A percentile compares a stretch with the other conserved stretches of the same genome.
These are phyloP conservation scores for Eueremaeus valkanovi DNA, from an alignment of 2,888 invertebrate genomes.

Conservation along the genomic window DNA sequence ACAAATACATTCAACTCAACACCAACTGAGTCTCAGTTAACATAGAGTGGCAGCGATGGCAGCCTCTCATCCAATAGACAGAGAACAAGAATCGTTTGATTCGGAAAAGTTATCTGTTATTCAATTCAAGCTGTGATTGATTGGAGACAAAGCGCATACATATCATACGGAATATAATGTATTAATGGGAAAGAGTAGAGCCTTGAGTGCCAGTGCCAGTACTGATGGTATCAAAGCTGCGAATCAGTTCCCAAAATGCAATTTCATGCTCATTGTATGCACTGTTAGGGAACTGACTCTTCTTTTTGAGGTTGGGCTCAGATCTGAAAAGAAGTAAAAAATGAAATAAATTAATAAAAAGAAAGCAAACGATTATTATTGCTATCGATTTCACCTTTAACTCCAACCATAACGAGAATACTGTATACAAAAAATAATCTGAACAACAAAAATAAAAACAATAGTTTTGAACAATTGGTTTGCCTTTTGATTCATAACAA, in stretches of 20 bases:
- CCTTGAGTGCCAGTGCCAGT: not conserved
- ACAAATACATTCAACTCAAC: not conserved
- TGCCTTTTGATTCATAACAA: not conserved
- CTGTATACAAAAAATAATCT: not conserved
- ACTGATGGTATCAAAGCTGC: conserved; percentile 2
- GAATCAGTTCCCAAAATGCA: conserved; percentile 17
- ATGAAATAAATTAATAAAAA: not conserved
- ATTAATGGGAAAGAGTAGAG: not conserved
- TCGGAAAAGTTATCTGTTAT: conserved; percentile 3
- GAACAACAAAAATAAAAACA: not conserved
- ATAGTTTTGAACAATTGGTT: not conserved
- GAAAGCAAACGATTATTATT: not conserved
- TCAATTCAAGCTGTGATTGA: conserved; percentile 20
- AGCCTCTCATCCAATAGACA: too few relatives aligned
- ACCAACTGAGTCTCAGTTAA: too few relatives aligned
- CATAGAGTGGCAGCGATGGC: too few relatives aligned
- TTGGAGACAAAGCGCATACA: not conserved
- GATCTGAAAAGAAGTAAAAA: not conserved
- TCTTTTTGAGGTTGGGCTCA: too few relatives aligned
- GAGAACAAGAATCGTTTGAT: too few relatives aligned
- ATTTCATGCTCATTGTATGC: conserved; percentile 16
- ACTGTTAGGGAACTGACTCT: not conserved
- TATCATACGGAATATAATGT: not conserved
- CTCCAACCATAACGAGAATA: not conserved
- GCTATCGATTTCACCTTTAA: not conserved